Base-by-base conservation (phyloP, 2,888 invertebrate genomes). In the Phania funesta region DNA sequence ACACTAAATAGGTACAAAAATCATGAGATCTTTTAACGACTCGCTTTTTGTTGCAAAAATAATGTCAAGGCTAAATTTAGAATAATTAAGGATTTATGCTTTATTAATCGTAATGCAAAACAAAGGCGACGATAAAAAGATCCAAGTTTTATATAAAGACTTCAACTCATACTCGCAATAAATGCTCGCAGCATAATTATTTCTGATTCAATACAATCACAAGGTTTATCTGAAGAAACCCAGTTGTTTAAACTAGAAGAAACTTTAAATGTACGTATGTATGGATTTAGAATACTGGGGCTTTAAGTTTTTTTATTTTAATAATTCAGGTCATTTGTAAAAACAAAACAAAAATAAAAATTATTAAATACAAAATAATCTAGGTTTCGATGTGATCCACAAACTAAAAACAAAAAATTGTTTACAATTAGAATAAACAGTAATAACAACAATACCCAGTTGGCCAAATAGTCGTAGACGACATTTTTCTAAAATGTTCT, bases 321-420 rank as follows among this genome's bases (percentile, higher is more conserved):
- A 71, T 52, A 76, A 81, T 81, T 76, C 76, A 81, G 80, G 76
- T 81, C 80, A 81, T 52, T 76, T 76, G n/a, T 60, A 24, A 58
- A 70, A 70, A n/a, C n/a, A n/a, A n/a, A n/a, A n/a, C n/a, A n/a
- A n/a, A 68, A 46, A 54, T 7, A 44, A 18, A 52, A 74, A 62
- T 29, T 29, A 60, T 18, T 16, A 18, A 32, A 26, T 62, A 58
- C 32, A 46, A 11, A 54, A 58, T 62, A 75, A 81, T 81, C 80
- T 81, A 81, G 71, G 76, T 68, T 52, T 58, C 77, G 71, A 67
- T 73, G 48, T 81, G 81, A 73, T 74, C 81, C 81, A 77, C 74
- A 73, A 77, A 73, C 76, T 60, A 44, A 75, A 67, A 67, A 67
- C 26, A 79, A 81, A 81, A 77, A 73, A 50, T 81, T 73, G 73